Conservation (phyloP, 2,113 vertebrate genomes). For the Lagopus muta region DNA sequence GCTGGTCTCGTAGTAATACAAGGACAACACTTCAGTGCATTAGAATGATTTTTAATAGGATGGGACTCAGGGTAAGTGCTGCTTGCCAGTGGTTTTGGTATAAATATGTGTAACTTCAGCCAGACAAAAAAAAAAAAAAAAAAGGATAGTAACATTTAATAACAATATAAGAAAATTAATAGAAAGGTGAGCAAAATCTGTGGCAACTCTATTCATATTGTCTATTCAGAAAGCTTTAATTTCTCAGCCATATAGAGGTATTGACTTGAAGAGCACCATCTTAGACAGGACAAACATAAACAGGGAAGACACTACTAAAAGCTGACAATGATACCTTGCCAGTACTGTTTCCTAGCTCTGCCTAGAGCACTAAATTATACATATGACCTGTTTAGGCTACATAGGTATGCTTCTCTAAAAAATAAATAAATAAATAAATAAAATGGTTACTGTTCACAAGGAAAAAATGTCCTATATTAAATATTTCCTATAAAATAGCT, state of each 20-base stretch:
- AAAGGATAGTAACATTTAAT: neutral
- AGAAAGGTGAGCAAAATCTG: neutral
- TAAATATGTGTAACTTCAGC: neutral
- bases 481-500: neutral
- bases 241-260: neutral
- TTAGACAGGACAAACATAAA: neutral
- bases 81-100: neutral
- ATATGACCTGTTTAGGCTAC: neutral
- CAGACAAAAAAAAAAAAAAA: neutral
- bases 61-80: neutral
- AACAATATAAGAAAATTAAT: neutral
- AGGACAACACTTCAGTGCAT: neutral
- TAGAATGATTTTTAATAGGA: neutral
- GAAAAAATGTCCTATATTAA: neutral
- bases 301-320: neutral
- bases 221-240: neutral
- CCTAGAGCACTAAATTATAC: neutral
- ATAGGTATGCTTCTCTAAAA: neutral
- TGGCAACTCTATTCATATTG: neutral
- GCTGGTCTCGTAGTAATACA: neutral
- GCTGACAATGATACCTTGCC: neutral
- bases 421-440: no score
- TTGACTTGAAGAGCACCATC: neutral
- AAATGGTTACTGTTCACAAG: neutral
- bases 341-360: fast-evolving